Percentiles rank a stretch among this genome's conserved stretches.
Conservation (phyloP, 2,113 vertebrate species). For the Herpailurus yagouaroundi region DNA sequence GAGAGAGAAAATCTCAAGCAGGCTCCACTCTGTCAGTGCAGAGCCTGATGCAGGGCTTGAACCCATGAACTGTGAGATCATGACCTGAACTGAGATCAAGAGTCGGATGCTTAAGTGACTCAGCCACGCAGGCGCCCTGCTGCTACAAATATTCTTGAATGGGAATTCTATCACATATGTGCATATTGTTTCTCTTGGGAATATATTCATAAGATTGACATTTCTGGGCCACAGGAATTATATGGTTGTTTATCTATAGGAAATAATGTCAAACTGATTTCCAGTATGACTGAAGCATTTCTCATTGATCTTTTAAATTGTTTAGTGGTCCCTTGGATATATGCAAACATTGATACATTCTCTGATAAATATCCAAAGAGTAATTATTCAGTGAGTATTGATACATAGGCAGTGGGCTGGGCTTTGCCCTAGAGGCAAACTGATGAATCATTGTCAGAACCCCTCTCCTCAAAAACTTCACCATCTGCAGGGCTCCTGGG, state of each 20-base stretch:
- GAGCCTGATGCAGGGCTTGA: too few species aligned
- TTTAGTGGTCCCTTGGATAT: neutral
- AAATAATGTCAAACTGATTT: neutral
- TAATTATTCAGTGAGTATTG: neutral
- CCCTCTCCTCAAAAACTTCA: neutral
- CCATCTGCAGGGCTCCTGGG: neutral
- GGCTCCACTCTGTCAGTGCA: too few species aligned
- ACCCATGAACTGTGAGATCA: too few species aligned
- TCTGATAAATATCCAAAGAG: neutral
- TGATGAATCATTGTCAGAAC: neutral
- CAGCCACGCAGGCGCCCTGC: fast-evolving
- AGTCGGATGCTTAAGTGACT: too few species aligned
- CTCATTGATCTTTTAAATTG: neutral
- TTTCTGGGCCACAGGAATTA: neutral
- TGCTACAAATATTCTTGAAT: neutral
- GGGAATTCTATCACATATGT: neutral
- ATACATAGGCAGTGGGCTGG: neutral
- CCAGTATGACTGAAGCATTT: neutral
- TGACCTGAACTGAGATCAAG: too few species aligned
- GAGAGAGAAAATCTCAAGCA: too few species aligned
- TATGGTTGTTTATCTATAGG: neutral
- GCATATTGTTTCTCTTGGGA: neutral
- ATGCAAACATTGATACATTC: neutral
- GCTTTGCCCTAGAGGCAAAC: neutral
- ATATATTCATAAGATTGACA: neutral